Evolutionary conservation across 2,113 vertebrate genomes (phyloP).

Genomic region (Syngnathoides biaculeatus): DNA sequence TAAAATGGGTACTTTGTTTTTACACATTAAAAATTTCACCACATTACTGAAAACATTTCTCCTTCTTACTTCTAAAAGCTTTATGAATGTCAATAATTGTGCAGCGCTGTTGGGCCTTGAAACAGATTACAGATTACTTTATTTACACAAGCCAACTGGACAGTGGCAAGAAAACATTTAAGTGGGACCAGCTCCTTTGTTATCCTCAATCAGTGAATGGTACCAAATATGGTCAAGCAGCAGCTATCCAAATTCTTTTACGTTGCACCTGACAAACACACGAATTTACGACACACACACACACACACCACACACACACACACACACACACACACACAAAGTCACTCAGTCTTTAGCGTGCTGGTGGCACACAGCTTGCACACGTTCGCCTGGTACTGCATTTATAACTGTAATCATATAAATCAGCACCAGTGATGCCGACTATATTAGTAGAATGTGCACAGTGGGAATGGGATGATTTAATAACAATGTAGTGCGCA

Average conservation of each 20-base stretch:
- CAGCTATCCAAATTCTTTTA: conserved; percentile 33
- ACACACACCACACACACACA: neutral
- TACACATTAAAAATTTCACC: neutral
- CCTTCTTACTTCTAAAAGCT: neutral
- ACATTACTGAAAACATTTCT: neutral
- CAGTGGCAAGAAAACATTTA: neutral
- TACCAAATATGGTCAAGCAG: conserved; percentile 32
- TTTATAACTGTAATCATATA: conserved; percentile 10
- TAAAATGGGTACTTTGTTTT: neutral
- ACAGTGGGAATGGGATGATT: conserved; percentile 21
- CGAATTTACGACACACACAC: conserved; percentile 7
- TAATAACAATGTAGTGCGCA: conserved; percentile 1
- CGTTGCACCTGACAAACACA: conserved; percentile 35
- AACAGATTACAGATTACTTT: neutral
- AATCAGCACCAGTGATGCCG: conserved; percentile 15
- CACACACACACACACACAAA: conserved; percentile 1
- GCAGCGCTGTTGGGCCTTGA: neutral
- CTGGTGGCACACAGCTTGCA: conserved; percentile 15
- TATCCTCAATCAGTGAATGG: conserved; percentile 29
- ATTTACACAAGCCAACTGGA: neutral
- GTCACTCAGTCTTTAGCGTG: conserved; percentile 17
- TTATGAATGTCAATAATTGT: neutral
- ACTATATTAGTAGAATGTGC: conserved; percentile 9
- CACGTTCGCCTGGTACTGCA: neutral
- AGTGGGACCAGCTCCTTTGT: conserved; percentile 8